Evolutionary conservation across 2,113 vertebrate species (phyloP).

Genomic region (Onychostoma macrolepis): DNA sequence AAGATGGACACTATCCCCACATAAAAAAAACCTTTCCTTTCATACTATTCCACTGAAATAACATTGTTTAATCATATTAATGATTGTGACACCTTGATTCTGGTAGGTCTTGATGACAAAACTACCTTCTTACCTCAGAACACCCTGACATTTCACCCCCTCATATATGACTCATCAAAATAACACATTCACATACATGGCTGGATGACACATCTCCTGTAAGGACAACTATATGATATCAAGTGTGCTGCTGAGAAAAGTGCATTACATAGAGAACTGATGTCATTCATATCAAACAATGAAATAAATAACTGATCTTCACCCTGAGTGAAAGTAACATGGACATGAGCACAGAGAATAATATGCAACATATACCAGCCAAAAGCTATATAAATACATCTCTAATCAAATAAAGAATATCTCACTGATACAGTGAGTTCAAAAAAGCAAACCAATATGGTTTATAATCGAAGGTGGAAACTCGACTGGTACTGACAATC

Average conservation of each 20-base stretch:
- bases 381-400: slow-evolving; percentile 1
- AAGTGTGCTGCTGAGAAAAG: not conserved
- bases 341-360: not conserved
- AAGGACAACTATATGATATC: not conserved
- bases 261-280: slow-evolving; percentile 19
- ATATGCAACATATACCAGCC: not conserved
- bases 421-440: slow-evolving; percentile 45
- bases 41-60: not conserved
- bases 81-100: slow-evolving; percentile 4
- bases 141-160: slow-evolving; percentile 45
- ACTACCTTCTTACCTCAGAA: not conserved
- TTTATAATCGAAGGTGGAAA: slow-evolving; percentile 57
- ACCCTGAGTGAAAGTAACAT: slow-evolving; percentile 24
- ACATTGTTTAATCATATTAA: not conserved
- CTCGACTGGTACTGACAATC: slow-evolving; percentile 48
- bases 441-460: slow-evolving; percentile 71
- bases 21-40: not conserved
- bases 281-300: not conserved
- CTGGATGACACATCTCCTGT: slow-evolving; percentile 3
- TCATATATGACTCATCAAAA: slow-evolving; percentile 44
- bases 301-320: slow-evolving; percentile 19
- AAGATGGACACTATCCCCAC: not conserved
- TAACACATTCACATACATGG: slow-evolving; percentile 9
- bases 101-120: not conserved
- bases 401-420: slow-evolving; percentile 23